These are phyloP conservation scores for Hyperoplus lanceolatus DNA, from an alignment of 2,797 vertebrate species.

Conservation along the genomic window DNA sequence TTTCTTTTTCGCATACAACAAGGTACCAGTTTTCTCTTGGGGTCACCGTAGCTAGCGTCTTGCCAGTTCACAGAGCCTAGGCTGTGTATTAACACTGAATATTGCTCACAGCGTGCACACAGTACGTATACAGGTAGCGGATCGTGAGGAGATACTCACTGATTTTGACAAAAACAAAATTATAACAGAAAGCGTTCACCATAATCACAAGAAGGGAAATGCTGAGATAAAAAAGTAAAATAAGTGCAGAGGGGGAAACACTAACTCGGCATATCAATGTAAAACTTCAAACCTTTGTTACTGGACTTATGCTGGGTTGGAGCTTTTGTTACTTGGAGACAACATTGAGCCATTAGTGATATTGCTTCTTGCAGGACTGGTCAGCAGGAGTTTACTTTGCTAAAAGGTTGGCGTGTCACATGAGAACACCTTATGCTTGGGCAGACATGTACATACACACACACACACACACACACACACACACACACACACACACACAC, in stretches of 20 bases:
- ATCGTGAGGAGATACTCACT: too few relatives aligned
- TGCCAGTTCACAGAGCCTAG: too few relatives aligned
- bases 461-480: not conserved
- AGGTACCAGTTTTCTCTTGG: conserved; percentile 40
- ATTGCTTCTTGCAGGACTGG: conserved; percentile 7
- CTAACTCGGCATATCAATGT: not conserved
- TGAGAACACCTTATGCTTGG: conserved; percentile 36
- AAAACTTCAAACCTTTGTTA: not conserved
- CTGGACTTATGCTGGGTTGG: not conserved
- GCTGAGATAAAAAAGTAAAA: not conserved
- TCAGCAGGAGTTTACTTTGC: conserved; percentile 54
- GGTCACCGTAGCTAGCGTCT: too few relatives aligned
- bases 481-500: not conserved
- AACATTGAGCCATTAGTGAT: not conserved
- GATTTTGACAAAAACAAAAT: too few relatives aligned
- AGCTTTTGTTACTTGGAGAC: too few relatives aligned
- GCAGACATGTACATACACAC: not conserved
- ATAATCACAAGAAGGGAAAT: not conserved
- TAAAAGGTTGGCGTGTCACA: conserved; percentile 44
- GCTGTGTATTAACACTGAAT: too few relatives aligned
- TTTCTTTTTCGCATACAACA: conserved; percentile 32
- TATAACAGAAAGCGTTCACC: not conserved
- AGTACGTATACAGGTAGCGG: too few relatives aligned
- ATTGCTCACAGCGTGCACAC: too few relatives aligned
- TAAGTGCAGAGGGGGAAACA: too few relatives aligned